Evolutionary conservation across 2,113 vertebrate species (phyloP), one percentile per base, ranked within the genome.

Genomic region (Tragelaphus scriptus): DNA sequence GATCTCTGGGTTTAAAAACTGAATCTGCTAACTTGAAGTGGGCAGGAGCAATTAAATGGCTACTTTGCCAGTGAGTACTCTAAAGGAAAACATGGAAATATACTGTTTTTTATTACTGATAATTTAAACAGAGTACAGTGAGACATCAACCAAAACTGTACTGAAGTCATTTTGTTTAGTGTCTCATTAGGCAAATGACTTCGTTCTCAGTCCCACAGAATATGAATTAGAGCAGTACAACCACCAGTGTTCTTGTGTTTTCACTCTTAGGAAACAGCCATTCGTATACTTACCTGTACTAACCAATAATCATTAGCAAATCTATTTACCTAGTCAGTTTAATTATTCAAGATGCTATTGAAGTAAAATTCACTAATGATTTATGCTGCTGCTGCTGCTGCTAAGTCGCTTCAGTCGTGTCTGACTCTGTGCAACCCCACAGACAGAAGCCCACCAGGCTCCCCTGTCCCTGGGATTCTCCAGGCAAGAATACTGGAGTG

Each of bases 361-460:
- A 94, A 88, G 89, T 79, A 94, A 59, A 97, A 87, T 79, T 95
- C 58, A 82, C n/a, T 90, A 90, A 89, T 91, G 7, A 93, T 68
- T 93, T 71, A 56, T 88, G 75, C n/a, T n/a, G n/a, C n/a, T n/a
- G n/a, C n/a, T n/a, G n/a, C n/a, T n/a, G n/a, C n/a, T n/a, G n/a
- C n/a, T n/a, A n/a, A n/a, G n/a, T n/a, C n/a, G n/a, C n/a, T n/a
- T n/a, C n/a, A n/a, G n/a, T n/a, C n/a, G n/a, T n/a, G n/a, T n/a
- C n/a, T n/a, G n/a, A n/a, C n/a, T n/a, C n/a, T n/a, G n/a, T n/a
- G n/a, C n/a, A n/a, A n/a, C n/a, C n/a, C n/a, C n/a, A n/a, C n/a
- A n/a, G n/a, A n/a, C n/a, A n/a, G n/a, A n/a, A n/a, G n/a, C n/a
- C n/a, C n/a, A n/a, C n/a, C n/a, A n/a, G n/a, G n/a, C n/a, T n/a